Evolutionary conservation across 2,797 vertebrate genomes (phyloP), one percentile per base, ranked within the genome.

Genomic region (Sebastes vulpes): DNA sequence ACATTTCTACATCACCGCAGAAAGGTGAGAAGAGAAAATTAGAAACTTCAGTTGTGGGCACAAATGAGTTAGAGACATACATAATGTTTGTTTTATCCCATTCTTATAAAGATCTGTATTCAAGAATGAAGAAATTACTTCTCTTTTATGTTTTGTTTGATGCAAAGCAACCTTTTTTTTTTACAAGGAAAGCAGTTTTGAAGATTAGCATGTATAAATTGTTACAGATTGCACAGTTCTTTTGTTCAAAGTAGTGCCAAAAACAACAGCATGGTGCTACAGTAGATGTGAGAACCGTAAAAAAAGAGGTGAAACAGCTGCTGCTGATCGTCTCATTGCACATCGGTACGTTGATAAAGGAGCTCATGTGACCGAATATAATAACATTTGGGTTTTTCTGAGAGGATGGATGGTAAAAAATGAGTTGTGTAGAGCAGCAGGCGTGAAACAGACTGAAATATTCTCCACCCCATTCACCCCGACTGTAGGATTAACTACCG

Each of bases 401-500:
- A 52, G 54, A 25, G 28, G 72, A 69, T 5, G 8, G 48, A 59
- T 59, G 11, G 18, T 21, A 8, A 23, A 20, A 69, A 81, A 66
- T 58, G 50, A 76, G 54, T 69, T 52, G 52, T 73, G 53, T n/a
- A 28, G 50, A 70, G 72, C 67, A 81, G 79, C 67, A 48, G 63
- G 68, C 58, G 20, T 72, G 74, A 84, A 88, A 82, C 58, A 50
- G 56, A 67, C 66, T 65, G 61, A 86, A 75, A 79, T 77, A 23
- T 59, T 76, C 76, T 89, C 64, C 79, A 48, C 74, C 73, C 21
- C 48, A 3, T 72, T 84, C 67, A 75, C 69, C 70, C 68, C 38
- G 20, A 69, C 68, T 79, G 50, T 8, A 6, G 85, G 83, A 91
- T 91, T 85, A 90, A 87, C 72, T 72, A 48, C 86, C 58, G 75